Evolutionary conservation across 2,888 invertebrate genomes (phyloP), one percentile per base, ranked within the genome.

Genomic region (Standfussiana lucernea): DNA sequence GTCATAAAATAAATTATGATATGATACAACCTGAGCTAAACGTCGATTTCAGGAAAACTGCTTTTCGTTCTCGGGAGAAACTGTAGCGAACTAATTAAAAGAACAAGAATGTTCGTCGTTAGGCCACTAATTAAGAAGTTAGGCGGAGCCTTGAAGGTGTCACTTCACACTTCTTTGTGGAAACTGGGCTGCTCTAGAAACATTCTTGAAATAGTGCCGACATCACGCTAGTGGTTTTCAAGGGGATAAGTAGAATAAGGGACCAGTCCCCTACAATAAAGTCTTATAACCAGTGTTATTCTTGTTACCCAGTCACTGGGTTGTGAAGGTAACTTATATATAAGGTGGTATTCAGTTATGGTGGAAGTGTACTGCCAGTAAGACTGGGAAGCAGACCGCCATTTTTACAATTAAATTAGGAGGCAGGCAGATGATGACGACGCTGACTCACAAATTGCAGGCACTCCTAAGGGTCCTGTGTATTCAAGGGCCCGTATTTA

Each of bases 121-220:
- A 47, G n/a, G 45, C 42, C 64, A 28, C 56, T 79, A 79, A 79
- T 79, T 62, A 79, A 47, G 64, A 82, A 82, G 76, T 79, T 53
- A 6, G 45, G 67, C 62, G 61, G 28, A 5, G 5, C 40, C 47
- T 37, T 18, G 45, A 10, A 53, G 66, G 62, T 64, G 66, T 53
- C 78, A 56, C 15, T 83, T 83, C 32, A 64, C 79, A 65, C 77
- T 47, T 35, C 78, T 47, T 62, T 77, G 67, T 67, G 5, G n/a
- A 18, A 15, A 45, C 42, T 10, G 37, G 11, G 8, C 32, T 77
- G 77, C 37, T 62, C 66, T 45, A 53, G 76, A 59, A 21, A 76
- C 24, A 18, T 76, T 59, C 21, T 59, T 65, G 35, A 65, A 28
- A 59, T 50, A 47, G 40, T 50, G 3, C 18, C 15, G 15, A 40